Base-by-base conservation (phyloP, 92 coral and sea anemone genomes). In the Porites divaricata region DNA sequence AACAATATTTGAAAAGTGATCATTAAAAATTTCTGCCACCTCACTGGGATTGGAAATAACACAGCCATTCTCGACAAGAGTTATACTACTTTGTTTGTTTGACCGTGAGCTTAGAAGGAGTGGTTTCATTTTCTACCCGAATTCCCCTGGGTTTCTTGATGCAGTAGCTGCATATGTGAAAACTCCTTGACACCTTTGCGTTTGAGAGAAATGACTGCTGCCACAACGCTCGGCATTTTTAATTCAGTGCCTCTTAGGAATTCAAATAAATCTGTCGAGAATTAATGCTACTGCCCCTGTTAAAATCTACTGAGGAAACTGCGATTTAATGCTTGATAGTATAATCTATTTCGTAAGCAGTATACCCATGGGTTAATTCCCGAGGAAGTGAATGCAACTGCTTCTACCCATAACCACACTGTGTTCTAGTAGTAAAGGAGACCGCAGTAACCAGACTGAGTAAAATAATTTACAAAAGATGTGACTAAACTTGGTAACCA, bases 121-220 rank as follows among this genome's bases (percentile, higher is more conserved):
- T 74, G 81, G 88, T 76, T 62, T 57, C 72, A 84, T 73, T 25
- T 61, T 84, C 72, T 66, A 63, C 81, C 88, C 74, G 61, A 84
- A 75, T 56, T 84, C 88, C 49, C 81, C 81, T 45, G 72, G 88
- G 74, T 84, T 13, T 41, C 58, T 83, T 22, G 80, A 6, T 53
- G 79, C 73, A 52, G 26, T 66, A 49, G 88, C 64, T 59, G 80
- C 81, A 65, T 84, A 26, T 25, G 51, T 53, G 72, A 63, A 62
- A 62, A 74, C 72, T 78, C 71, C 72, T 83, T 49, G 51, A 83
- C 72, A 12, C 74, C 79, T 21, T 74, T 83, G 48, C 81, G 80
- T 71, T 83, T 74, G 59, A 83, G 70, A 35, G 81, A 83, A 20
- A 74, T 73, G 41, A 83, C 81, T 28, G 41, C 41, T 35, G 41